Percentiles rank a stretch among this genome's conserved stretches.
phyloP scores from a whole-genome alignment of 2,113 vertebrate genomes.

The Corydoras sp. region DNA sequence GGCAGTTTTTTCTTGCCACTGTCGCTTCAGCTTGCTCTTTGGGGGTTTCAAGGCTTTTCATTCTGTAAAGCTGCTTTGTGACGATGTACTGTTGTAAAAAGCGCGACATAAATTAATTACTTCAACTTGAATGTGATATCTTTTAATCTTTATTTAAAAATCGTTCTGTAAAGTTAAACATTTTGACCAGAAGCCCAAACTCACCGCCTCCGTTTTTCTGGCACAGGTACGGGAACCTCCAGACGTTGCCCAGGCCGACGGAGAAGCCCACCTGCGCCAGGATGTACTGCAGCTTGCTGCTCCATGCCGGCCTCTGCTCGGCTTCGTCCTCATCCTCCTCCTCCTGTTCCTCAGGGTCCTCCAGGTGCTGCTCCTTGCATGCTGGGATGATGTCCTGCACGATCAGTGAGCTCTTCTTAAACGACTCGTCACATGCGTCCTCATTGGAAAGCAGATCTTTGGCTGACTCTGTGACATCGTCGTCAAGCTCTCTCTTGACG shows the following conservation, averaged over 20 bases:
- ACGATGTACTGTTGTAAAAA: too few relatives aligned
- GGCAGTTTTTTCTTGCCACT: too few relatives aligned
- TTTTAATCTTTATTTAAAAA: background rate
- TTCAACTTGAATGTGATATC: too few relatives aligned
- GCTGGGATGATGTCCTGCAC: constrained; percentile 65
- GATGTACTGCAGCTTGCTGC: constrained; percentile 95
- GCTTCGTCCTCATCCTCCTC: constrained; percentile 81
- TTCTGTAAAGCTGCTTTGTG: too few relatives aligned
- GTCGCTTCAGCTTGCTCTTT: too few relatives aligned
- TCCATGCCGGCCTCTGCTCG: constrained; percentile 92
- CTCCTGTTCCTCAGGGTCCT: constrained; percentile 73
- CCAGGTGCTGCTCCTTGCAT: constrained; percentile 73
- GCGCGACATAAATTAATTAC: too few relatives aligned
- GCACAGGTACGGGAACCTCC: constrained; percentile 96
- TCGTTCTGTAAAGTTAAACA: too few relatives aligned
- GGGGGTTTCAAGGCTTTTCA: too few relatives aligned
- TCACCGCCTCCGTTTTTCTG: constrained; percentile 99
- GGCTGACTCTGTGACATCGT: constrained; percentile 92
- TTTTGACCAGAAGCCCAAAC: constrained; percentile 32
- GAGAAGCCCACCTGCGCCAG: constrained; percentile 97
- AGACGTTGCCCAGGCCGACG: constrained; percentile 94
- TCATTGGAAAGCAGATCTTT: constrained; percentile 96
- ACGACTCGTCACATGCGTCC: constrained; percentile 84
- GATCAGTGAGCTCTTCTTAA: constrained; percentile 88
- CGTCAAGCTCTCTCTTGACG: constrained; percentile 91